Percentiles rank a stretch among this genome's conserved stretches.
Conservation (phyloP, 1,140 invertebrate genomes). For the Panagrolaimus sp. region DNA sequence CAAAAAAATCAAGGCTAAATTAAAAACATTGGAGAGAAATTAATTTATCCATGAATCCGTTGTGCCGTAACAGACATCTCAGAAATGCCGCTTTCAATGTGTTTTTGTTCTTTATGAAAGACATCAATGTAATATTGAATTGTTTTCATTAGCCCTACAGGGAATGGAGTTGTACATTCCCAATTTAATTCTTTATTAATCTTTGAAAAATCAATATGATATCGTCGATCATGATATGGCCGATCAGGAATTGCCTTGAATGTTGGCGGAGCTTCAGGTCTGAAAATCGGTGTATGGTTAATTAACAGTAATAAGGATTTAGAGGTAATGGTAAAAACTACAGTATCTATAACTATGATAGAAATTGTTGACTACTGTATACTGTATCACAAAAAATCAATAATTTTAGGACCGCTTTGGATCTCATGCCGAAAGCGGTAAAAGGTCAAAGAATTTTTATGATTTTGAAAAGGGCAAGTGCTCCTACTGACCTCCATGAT, state of each 20-base stretch:
- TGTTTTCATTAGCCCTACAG: slow-evolving; percentile 49
- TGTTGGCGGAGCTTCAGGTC: background rate
- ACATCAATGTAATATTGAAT: slow-evolving; percentile 58
- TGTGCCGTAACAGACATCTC: no score
- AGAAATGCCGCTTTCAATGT: no score
- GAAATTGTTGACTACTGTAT: no score
- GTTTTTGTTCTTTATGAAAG: background rate
- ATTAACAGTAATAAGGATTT: slow-evolving; percentile 36
- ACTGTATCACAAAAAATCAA: no score
- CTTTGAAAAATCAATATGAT: slow-evolving; percentile 58
- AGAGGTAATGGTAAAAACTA: slow-evolving; percentile 55
- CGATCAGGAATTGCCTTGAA: slow-evolving; percentile 55
- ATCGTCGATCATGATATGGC: slow-evolving; percentile 59
- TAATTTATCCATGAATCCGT: no score
- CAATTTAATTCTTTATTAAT: slow-evolving; percentile 51
- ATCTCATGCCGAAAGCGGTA: no score
- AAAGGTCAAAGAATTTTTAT: no score
- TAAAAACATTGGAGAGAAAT: no score
- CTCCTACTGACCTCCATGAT: slow-evolving; percentile 12
- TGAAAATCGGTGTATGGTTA: background rate
- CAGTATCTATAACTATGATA: no score
- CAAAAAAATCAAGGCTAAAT: no score
- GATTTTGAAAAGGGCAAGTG: no score
- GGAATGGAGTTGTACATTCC: slow-evolving; percentile 55
- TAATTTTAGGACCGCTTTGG: no score